Percentiles rank a stretch among this genome's conserved stretches.
Evolutionary conservation across 2,113 vertebrate genomes (phyloP).

Genomic region (Corythoichthys haematopterus): DNA sequence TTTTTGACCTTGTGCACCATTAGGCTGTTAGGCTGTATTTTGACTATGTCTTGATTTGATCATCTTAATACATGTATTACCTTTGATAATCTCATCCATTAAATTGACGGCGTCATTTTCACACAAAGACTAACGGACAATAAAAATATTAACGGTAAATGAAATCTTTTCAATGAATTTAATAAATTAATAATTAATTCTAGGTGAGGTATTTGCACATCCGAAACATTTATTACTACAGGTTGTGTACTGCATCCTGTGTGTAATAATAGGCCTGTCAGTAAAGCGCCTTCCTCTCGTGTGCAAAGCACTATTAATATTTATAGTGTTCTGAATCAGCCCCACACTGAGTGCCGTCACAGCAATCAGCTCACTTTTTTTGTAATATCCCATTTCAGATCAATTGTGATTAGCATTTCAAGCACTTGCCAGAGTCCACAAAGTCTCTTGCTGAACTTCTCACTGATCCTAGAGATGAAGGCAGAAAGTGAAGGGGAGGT

Average conservation of each 20-base stretch:
- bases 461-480: slow-evolving; percentile 49
- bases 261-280: slow-evolving; percentile 64
- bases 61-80: no score
- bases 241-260: slow-evolving; percentile 37
- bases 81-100: no score
- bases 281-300: slow-evolving; percentile 53
- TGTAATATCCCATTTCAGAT: slow-evolving; percentile 56
- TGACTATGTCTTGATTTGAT: no score
- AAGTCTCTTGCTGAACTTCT: slow-evolving; percentile 48
- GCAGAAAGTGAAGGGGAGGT: slow-evolving; percentile 19
- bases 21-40: no score
- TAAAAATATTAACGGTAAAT: no score
- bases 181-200: no score
- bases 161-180: no score
- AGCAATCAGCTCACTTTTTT: slow-evolving; percentile 55
- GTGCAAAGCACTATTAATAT: slow-evolving; percentile 67
- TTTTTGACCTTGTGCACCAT: no score
- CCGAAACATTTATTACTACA: slow-evolving; percentile 47
- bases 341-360: slow-evolving; percentile 56
- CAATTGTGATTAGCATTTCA: slow-evolving; percentile 66
- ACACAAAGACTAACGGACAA: no score
- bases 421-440: slow-evolving; percentile 34
- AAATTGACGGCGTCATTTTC: no score
- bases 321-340: slow-evolving; percentile 63
- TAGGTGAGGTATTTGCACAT: slow-evolving; percentile 13